Evolutionary conservation across 2,888 invertebrate species (phyloP), one percentile per base, ranked within the genome.

Genomic region (Schrankia costaestrigalis): DNA sequence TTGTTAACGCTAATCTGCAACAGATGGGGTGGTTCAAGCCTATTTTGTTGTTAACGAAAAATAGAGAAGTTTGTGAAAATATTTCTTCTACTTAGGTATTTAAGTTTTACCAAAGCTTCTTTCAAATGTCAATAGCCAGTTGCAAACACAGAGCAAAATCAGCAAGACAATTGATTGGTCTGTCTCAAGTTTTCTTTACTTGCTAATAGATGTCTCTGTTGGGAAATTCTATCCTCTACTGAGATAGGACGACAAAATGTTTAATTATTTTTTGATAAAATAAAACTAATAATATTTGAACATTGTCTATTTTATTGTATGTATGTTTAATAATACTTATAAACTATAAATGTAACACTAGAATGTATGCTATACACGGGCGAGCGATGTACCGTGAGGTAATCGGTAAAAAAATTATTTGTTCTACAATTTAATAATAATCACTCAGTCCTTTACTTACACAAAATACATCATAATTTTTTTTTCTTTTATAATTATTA

Each of bases 241-340:
- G n/a, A n/a, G n/a, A n/a, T n/a, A n/a, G n/a, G n/a, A 17, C 17
- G 3, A 7, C 3, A 3, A 17, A 17, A 5, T 17, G 7, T 17
- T 5, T 5, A 17, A 17, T 17, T 7, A 17, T 17, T 17, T 5
- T 7, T 17, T 5, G 7, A 17, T 14, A 12, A 38, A 80, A 77
- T 74, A 49, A 84, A 84, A 82, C 72, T 41, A 53, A 34, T 22
- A 9, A 45, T n/a, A n/a, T n/a, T 11, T 71, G 80, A 86, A 85
- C 85, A 85, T 82, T 83, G 79, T 78, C 83, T 86, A 85, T 84
- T 80, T 80, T 82, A 83, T 79, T 80, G 73, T 79, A 77, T 75
- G 71, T 78, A 78, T 77, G 65, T 79, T 75, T 79, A 65, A 62
- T 79, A 82, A 79, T 78, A 75, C 83, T 83, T 85, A 80, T 26